Conservation (phyloP, 53 echinoderm and acorn worm genomes). For the Paracentrotus lividus region DNA sequence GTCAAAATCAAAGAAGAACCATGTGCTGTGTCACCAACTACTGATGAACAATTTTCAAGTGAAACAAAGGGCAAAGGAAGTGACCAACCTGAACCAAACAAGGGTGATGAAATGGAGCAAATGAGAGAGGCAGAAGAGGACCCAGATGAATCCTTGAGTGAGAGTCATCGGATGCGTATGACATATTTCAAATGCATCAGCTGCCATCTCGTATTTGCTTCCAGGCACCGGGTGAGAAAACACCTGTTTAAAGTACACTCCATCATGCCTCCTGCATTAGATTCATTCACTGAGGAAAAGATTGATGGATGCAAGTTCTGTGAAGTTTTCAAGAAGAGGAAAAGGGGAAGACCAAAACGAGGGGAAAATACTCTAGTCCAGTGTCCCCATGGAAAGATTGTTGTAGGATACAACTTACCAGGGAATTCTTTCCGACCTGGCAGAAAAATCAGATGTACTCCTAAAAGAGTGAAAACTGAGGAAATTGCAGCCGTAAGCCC, state of each 20-base stretch:
- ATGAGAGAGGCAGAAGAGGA: background rate
- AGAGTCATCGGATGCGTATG: background rate
- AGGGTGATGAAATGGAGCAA: background rate
- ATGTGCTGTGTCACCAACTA: background rate
- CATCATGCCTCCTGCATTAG: background rate
- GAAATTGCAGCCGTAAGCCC: background rate
- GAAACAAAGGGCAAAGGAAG: background rate
- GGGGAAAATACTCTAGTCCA: conserved; percentile 59
- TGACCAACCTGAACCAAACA: background rate
- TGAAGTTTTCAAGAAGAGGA: conserved; percentile 70
- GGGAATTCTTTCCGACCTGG: conserved; percentile 20
- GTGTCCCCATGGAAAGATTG: conserved; percentile 60
- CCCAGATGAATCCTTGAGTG: background rate
- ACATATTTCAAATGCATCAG: conserved; percentile 41
- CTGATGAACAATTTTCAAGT: background rate
- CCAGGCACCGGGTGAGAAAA: conserved; percentile 54
- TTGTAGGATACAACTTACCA: conserved; percentile 56
- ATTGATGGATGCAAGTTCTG: conserved; percentile 67
- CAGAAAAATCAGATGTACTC: conserved; percentile 26
- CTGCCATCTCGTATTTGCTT: conserved; percentile 58
- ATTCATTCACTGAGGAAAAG: conserved; percentile 57
- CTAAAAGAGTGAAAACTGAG: conserved; percentile 32
- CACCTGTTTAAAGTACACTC: conserved; percentile 59
- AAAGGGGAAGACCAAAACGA: conserved; percentile 65
- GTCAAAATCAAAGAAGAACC: conserved; percentile 32